Percentiles rank a stretch among this genome's conserved stretches.
Conservation (phyloP, 1,140 invertebrate genomes). For the Aethina tumida region DNA sequence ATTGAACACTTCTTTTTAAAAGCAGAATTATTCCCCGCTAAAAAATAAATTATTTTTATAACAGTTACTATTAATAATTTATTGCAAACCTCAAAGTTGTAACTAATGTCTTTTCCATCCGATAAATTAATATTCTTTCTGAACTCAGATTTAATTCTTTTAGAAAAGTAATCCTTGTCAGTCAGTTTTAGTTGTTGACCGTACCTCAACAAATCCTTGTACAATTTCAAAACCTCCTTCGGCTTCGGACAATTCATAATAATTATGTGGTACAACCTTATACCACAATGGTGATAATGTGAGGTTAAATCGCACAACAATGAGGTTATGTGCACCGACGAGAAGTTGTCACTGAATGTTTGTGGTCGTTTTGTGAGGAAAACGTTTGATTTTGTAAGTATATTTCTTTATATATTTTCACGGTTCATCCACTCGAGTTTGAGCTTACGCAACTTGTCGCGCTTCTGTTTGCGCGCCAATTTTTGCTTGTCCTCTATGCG, state of each 20-base stretch:
- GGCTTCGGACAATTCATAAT: too few relatives aligned
- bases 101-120: slow-evolving; percentile 42
- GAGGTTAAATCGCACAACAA: too few relatives aligned
- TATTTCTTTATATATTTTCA: too few relatives aligned
- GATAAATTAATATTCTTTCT: slow-evolving; percentile 43
- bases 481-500: slow-evolving; percentile 40
- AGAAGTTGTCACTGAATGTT: too few relatives aligned
- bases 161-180: slow-evolving; percentile 47
- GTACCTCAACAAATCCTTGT: slow-evolving; percentile 50
- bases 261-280: too few relatives aligned
- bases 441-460: slow-evolving; percentile 42
- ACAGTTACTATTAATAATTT: not conserved
- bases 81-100: slow-evolving; percentile 45
- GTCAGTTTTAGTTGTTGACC: slow-evolving; percentile 48
- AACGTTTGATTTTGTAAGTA: too few relatives aligned
- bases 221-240: slow-evolving; percentile 46
- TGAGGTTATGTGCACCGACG: too few relatives aligned
- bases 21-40: slow-evolving; percentile 20
- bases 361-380: too few relatives aligned
- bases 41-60: slow-evolving; percentile 8
- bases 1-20: slow-evolving; percentile 15
- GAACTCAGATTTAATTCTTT: slow-evolving; percentile 48
- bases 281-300: too few relatives aligned
- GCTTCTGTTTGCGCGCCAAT: slow-evolving; percentile 38
- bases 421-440: slow-evolving; percentile 48